Conservation (phyloP, 2,797 vertebrate genomes). For the Kryptolebias ocellatus region DNA sequence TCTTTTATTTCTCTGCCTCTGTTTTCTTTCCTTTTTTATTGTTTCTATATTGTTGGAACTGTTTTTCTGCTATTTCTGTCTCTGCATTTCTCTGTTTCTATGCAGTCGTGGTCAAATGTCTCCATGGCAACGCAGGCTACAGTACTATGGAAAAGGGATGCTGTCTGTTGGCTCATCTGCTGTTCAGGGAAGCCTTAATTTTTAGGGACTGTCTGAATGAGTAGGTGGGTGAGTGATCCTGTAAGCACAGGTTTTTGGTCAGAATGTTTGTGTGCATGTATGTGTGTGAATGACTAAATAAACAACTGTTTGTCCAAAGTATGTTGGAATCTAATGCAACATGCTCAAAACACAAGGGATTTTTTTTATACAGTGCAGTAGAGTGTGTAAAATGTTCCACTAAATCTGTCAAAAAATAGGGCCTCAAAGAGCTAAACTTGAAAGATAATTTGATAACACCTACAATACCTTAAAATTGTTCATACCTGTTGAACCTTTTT, state of each 20-base stretch:
- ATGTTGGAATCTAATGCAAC: background rate
- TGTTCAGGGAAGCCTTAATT: slow-evolving; percentile 15
- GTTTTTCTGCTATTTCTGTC: slow-evolving; percentile 24
- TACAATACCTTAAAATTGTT: no score
- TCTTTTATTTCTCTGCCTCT: slow-evolving; percentile 14
- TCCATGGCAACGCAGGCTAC: slow-evolving; percentile 65
- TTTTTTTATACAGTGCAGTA: slow-evolving; percentile 1
- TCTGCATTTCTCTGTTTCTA: slow-evolving; percentile 31
- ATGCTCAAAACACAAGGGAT: background rate
- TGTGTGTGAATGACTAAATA: background rate
- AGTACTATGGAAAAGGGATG: slow-evolving; percentile 30
- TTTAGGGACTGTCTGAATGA: slow-evolving; percentile 9
- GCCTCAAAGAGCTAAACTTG: no score
- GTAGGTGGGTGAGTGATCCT: slow-evolving; percentile 18
- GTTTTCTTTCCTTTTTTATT: slow-evolving; percentile 12
- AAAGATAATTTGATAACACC: no score
- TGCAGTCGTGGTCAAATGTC: slow-evolving; percentile 46
- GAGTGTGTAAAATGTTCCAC: background rate
- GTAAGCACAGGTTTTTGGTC: slow-evolving; percentile 6
- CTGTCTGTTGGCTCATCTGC: slow-evolving; percentile 43
- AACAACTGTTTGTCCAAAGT: background rate
- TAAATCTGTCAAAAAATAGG: no score
- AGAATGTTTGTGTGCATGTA: slow-evolving; percentile 1
- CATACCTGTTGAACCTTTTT: no score
- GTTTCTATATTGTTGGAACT: slow-evolving; percentile 27